These are phyloP conservation scores for Portunus trituberculatus DNA, from an alignment of 1,140 invertebrate genomes.

Conservation along the genomic window DNA sequence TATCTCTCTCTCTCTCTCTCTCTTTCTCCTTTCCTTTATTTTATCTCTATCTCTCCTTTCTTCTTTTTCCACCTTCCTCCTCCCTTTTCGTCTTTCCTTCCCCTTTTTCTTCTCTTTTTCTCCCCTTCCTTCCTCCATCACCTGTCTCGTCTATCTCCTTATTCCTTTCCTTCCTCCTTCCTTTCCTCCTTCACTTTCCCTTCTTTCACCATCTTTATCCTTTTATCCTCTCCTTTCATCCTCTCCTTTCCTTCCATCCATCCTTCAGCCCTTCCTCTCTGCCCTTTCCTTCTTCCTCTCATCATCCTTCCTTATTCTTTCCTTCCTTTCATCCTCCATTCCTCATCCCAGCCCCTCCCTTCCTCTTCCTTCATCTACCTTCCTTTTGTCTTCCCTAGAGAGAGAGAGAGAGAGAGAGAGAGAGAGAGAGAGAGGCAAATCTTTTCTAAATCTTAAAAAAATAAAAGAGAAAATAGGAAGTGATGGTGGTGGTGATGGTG, in stretches of 20 bases:
- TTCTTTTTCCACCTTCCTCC: background rate
- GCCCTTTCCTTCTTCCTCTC: too few species aligned
- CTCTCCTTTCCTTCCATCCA: background rate
- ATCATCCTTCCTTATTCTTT: too few species aligned
- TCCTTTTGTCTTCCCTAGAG: too few species aligned
- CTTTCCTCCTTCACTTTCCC: background rate
- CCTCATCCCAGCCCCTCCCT: too few species aligned
- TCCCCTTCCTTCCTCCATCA: background rate
- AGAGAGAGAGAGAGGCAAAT: too few species aligned
- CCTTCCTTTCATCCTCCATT: background rate
- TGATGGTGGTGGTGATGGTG: too few species aligned
- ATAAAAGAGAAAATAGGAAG: too few species aligned
- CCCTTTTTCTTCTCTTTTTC: background rate
- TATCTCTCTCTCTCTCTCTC: background rate
- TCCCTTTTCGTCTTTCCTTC: background rate
- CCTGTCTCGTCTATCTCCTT: background rate
- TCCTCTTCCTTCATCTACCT: too few species aligned
- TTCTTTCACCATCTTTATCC: background rate
- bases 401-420: too few species aligned
- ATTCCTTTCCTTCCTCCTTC: background rate
- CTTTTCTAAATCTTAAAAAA: too few species aligned
- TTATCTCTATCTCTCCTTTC: background rate
- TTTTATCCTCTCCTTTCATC: too few species aligned
- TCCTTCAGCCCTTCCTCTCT: too few species aligned
- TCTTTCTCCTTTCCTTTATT: background rate